A percentile compares a stretch with the other conserved stretches of the same genome.
These are phyloP conservation scores for Drosophila seguyi DNA, from an alignment of 1,140 invertebrate genomes.

Conservation along the genomic window DNA sequence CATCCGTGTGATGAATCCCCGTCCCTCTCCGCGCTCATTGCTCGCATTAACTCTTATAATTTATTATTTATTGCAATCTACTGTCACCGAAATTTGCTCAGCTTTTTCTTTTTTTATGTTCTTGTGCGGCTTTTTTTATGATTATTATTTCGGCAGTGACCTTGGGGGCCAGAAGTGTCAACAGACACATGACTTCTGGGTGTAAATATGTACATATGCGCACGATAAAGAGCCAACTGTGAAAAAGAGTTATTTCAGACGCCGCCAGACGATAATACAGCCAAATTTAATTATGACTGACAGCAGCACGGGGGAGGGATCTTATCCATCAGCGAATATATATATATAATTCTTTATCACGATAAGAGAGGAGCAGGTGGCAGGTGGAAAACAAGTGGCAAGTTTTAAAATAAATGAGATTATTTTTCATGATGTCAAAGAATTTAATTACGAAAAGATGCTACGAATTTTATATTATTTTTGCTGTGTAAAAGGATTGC, in stretches of 20 bases:
- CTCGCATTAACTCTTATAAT: constrained; percentile 65
- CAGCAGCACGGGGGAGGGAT: background rate
- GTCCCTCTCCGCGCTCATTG: constrained; percentile 51
- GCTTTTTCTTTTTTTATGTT: constrained; percentile 51
- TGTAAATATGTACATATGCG: constrained; percentile 20
- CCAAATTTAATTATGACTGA: constrained; percentile 53
- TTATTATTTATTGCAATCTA: constrained; percentile 78
- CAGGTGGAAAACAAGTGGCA: background rate
- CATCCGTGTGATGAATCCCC: constrained; percentile 53
- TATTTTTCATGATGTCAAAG: constrained; percentile 5
- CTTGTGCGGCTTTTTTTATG: constrained; percentile 39
- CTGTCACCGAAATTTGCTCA: constrained; percentile 70
- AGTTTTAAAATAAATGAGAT: constrained; percentile 3
- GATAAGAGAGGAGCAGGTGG: constrained; percentile 9
- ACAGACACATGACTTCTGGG: constrained; percentile 45
- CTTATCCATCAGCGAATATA: constrained; percentile 14
- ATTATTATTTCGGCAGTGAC: constrained; percentile 54
- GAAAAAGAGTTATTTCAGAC: constrained; percentile 54
- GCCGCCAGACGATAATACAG: constrained; percentile 53
- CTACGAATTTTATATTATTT: background rate
- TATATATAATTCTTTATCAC: constrained; percentile 11
- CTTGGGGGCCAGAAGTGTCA: constrained; percentile 63
- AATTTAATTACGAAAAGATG: constrained; percentile 3
- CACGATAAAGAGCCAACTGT: constrained; percentile 34
- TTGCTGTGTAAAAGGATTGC: background rate